Percentiles rank a stretch among this genome's conserved stretches.
These are phyloP conservation scores for Trichogramma evanescens DNA, from an alignment of 2,888 invertebrate species.

Conservation along the genomic window DNA sequence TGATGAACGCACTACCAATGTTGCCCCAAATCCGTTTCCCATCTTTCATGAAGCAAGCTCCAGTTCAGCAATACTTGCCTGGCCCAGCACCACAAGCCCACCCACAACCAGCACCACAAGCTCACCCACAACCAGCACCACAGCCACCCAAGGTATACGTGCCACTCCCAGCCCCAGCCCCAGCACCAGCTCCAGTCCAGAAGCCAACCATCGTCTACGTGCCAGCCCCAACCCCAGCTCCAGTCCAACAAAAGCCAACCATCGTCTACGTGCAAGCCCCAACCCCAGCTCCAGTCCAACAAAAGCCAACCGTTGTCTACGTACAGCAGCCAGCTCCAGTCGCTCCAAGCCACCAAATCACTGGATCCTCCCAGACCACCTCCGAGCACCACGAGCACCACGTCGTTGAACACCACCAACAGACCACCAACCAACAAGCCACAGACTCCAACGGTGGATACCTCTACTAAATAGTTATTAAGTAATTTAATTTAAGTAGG, in stretches of 20 bases:
- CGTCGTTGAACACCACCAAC: background rate
- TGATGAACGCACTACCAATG: too few relatives aligned
- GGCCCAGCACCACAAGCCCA: conserved; percentile 6
- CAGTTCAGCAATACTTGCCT: background rate
- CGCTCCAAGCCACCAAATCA: conserved; percentile 1
- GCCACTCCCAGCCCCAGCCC: background rate
- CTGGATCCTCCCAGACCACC: conserved; percentile 2
- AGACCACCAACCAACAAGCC: conserved; percentile 23
- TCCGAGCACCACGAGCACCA: background rate
- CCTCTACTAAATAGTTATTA: conserved; percentile 30
- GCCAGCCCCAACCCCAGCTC: background rate
- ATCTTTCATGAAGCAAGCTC: background rate
- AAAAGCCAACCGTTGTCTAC: background rate
- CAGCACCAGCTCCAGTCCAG: conserved; percentile 5
- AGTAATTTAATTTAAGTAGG: too few relatives aligned
- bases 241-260: background rate
- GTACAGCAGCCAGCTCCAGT: background rate
- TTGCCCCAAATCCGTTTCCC: too few relatives aligned
- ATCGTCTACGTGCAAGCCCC: background rate
- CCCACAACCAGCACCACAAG: conserved; percentile 1
- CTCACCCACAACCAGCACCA: conserved; percentile 1
- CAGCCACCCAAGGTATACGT: background rate
- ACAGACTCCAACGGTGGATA: conserved; percentile 37
- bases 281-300: background rate
- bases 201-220: background rate